phyloP scores from a whole-genome alignment of 2,113 vertebrate species.

The Helogale parvula region DNA sequence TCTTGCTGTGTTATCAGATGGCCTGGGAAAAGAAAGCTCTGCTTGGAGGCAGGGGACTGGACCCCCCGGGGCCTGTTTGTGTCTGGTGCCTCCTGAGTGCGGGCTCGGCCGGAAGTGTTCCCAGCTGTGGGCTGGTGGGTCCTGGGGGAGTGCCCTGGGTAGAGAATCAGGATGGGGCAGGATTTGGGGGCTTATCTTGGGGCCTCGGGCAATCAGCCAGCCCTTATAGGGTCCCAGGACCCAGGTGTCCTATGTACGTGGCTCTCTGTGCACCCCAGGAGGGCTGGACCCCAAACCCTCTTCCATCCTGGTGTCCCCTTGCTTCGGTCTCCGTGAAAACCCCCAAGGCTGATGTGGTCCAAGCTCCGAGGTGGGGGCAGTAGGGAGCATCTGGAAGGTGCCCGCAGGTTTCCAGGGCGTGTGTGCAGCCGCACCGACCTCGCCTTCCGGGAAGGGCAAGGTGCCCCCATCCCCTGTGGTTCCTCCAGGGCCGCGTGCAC shows the following conservation, averaged over 20 bases:
- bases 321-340: not conserved
- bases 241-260: not conserved
- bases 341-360: not conserved
- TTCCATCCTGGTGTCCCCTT: not conserved
- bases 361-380: rapidly evolving
- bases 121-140: not conserved
- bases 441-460: not conserved
- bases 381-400: not conserved
- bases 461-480: not conserved
- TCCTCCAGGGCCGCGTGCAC: too few relatives aligned
- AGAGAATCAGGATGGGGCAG: not conserved
- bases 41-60: not conserved
- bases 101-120: too few relatives aligned
- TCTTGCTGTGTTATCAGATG: not conserved
- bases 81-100: too few relatives aligned
- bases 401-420: not conserved
- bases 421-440: rapidly evolving
- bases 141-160: not conserved
- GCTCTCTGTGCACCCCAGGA: not conserved
- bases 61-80: too few relatives aligned
- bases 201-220: not conserved
- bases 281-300: not conserved
- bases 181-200: not conserved
- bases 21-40: not conserved
- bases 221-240: not conserved